Evolutionary conservation across 1,140 invertebrate genomes (phyloP).

Genomic region (Diprion similis): DNA sequence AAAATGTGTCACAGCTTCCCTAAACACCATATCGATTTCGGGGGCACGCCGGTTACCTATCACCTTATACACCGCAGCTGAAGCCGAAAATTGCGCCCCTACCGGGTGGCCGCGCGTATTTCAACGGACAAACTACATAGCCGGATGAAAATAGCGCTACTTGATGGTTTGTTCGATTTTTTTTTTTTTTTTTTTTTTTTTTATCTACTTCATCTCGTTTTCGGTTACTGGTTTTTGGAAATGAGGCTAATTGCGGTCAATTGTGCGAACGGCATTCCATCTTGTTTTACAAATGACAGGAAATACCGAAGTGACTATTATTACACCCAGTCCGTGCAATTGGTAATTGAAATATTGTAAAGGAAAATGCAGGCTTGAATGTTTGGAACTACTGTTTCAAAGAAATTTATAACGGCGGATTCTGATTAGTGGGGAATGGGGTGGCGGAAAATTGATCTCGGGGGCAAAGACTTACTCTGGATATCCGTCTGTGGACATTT

Average conservation of each 20-base stretch:
- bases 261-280: no score
- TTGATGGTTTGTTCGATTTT: background rate
- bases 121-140: background rate
- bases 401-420: no score
- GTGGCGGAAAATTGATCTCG: no score
- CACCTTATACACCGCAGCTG: conserved; percentile 16
- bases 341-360: no score
- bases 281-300: no score
- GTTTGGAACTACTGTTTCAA: no score
- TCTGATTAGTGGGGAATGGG: no score
- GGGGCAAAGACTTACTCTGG: background rate
- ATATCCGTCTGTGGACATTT: background rate
- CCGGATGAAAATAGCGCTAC: background rate
- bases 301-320: no score
- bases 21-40: conserved; percentile 47
- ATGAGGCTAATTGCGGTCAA: conserved; percentile 23
- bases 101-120: background rate
- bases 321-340: no score
- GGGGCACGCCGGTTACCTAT: conserved; percentile 33
- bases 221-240: conserved; percentile 3
- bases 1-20: conserved; percentile 29
- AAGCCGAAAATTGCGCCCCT: conserved; percentile 10
- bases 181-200: background rate
- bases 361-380: no score
- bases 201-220: background rate